These are phyloP conservation scores for Ornithoptera alexandrae DNA, from an alignment of 2,888 invertebrate genomes.

Conservation along the genomic window DNA sequence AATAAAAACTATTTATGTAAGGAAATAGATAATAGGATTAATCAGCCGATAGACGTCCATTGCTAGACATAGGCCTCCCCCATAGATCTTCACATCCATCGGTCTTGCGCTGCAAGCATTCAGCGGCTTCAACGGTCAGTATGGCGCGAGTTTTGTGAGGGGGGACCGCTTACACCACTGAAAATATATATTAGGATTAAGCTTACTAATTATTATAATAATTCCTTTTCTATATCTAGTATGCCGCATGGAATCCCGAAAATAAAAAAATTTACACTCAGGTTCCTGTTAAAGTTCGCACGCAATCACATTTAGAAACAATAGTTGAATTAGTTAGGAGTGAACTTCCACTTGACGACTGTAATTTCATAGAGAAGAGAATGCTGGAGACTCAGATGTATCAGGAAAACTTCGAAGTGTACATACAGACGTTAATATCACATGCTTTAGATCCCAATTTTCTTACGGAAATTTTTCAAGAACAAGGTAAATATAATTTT, in stretches of 20 bases:
- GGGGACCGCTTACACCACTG: no score
- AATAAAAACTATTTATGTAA: no score
- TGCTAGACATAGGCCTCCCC: no score
- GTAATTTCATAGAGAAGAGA: constrained; percentile 85
- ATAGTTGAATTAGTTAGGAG: constrained; percentile 89
- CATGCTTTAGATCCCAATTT: constrained; percentile 94
- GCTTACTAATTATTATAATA: neutral
- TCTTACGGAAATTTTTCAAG: constrained; percentile 92
- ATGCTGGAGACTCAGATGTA: constrained; percentile 88
- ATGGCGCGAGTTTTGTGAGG: no score
- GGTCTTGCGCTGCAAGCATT: no score
- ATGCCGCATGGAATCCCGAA: constrained; percentile 91
- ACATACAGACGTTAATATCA: constrained; percentile 93
- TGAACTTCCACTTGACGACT: constrained; percentile 84
- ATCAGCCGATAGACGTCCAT: no score
- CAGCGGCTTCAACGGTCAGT: no score
- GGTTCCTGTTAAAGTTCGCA: constrained; percentile 87
- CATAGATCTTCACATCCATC: no score
- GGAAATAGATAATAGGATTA: no score
- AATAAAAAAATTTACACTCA: constrained; percentile 89
- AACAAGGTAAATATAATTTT: constrained; percentile 83
- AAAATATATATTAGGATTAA: neutral
- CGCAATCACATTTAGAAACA: constrained; percentile 87
- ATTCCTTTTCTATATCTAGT: constrained; percentile 75
- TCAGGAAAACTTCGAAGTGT: constrained; percentile 94